Evolutionary conservation across 2,113 vertebrate genomes (phyloP), one percentile per base, ranked within the genome.

Genomic region (Bostrychus sinensis): DNA sequence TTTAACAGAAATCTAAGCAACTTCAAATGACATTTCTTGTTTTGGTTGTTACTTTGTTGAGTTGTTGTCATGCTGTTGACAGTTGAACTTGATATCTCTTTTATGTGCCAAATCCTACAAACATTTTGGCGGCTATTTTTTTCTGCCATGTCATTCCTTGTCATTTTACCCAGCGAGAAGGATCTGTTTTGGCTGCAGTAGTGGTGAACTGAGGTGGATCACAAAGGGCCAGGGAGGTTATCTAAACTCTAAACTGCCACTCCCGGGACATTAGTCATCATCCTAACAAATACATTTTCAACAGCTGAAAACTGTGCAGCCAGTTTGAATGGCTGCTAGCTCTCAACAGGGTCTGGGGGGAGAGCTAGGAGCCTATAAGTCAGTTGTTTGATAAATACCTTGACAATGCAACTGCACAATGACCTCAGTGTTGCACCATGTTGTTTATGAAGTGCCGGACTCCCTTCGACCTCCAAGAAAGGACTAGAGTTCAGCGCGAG

Each of bases 51-150:
- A 13, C 8, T 17, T 5, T 26, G 12, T n/a, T n/a, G 26, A 53
- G 1, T 5, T 30, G 28, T 22, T 26, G 43, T 0, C 30, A 37
- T 5, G 23, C 17, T 42, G 16, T 30, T 45, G 66, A 72, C 46
- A 20, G 32, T 59, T 70, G 67, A 78, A 78, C 53, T n/a, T 25
- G 62, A 78, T 69, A 51, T 54, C 17, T 43, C 13, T 46, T 43
- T 56, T 30, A 12, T 43, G 42, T 20, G 41, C 50, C 17, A 76
- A 72, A 66, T 66, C 64, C 25, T 26, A 23, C 3, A 2, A 2
- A 46, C 25, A 51, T 58, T 55, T 53, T 45, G 32, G 37, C 39
- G 28, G 34, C 56, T 41, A 3, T 62, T 81, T 66, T 57, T 77
- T 62, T 32, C 30, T 36, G 9, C 28, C 30, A 1, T 0, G 25